A percentile compares a stretch with the other conserved stretches of the same genome.
phyloP scores from a whole-genome alignment of 2,888 invertebrate species.

The Noctua fimbriata region DNA sequence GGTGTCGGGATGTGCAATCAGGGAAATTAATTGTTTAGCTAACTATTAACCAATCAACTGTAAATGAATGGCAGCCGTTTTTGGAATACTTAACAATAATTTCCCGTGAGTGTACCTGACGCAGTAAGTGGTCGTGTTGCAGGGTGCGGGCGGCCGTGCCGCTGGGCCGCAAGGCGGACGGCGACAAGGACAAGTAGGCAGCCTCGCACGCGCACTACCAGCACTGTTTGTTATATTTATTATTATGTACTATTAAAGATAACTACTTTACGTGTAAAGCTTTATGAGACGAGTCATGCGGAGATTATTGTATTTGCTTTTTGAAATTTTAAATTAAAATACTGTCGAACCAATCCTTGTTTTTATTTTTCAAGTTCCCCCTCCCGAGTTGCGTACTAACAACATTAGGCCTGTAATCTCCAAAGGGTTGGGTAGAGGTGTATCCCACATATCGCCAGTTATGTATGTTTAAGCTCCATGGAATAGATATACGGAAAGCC shows the following conservation, averaged over 20 bases:
- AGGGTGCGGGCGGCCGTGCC: constrained; percentile 97
- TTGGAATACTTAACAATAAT: not conserved
- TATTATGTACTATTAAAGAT: constrained; percentile 87
- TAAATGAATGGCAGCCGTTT: not conserved
- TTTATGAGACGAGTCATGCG: constrained; percentile 89
- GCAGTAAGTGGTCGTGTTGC: constrained; percentile 70
- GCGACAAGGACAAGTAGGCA: constrained; percentile 95
- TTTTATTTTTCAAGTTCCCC: constrained; percentile 69
- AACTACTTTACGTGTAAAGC: constrained; percentile 89
- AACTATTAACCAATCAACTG: not conserved
- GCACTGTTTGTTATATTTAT: constrained; percentile 89
- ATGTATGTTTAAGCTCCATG: not conserved
- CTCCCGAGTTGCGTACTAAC: not conserved
- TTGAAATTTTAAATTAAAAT: constrained; percentile 91
- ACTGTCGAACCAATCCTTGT: constrained; percentile 82
- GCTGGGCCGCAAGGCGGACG: constrained; percentile 96
- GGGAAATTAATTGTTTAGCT: not conserved
- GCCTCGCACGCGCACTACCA: constrained; percentile 74
- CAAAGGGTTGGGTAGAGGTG: not conserved
- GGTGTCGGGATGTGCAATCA: not conserved
- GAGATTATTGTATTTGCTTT: constrained; percentile 90
- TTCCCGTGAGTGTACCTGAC: not conserved
- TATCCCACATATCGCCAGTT: not conserved
- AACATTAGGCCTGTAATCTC: not conserved
- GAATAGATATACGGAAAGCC: not conserved